These are phyloP conservation scores for Parazoanthus atlanticus DNA, from an alignment of 92 coral and sea anemone genomes.

Conservation along the genomic window DNA sequence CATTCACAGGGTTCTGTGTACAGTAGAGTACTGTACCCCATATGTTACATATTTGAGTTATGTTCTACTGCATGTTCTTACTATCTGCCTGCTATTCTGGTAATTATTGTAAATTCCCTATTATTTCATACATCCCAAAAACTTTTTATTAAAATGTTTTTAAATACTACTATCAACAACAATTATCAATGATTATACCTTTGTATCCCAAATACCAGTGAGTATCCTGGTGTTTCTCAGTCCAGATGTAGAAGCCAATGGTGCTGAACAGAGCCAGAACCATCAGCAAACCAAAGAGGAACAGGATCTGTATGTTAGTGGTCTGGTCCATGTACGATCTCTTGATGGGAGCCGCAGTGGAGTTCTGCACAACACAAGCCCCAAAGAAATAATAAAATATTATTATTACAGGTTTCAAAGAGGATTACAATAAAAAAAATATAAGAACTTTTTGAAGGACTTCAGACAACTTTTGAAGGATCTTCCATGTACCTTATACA, in stretches of 20 bases:
- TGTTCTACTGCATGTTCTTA: no score
- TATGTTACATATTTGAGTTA: no score
- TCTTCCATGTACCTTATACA: no score
- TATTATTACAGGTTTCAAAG: no score
- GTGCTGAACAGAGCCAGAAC: conserved; percentile 95
- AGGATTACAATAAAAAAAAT: no score
- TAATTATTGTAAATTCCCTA: no score
- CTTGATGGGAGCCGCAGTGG: conserved; percentile 99
- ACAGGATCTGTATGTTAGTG: conserved; percentile 96
- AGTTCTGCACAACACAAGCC: conserved; percentile 65
- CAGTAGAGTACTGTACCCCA: no score
- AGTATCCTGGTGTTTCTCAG: conserved; percentile 83
- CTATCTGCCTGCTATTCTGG: no score
- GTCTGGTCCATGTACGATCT: conserved; percentile 98
- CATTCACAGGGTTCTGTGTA: no score
- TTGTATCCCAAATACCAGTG: conserved; percentile 96
- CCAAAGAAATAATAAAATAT: background rate
- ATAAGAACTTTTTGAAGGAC: no score
- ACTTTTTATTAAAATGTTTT: no score
- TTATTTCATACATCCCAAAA: background rate
- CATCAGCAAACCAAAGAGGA: conserved; percentile 91
- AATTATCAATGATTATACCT: conserved; percentile 52
- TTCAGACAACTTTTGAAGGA: no score
- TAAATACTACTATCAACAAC: background rate
- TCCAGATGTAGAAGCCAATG: conserved; percentile 96